Evolutionary conservation across 2,888 invertebrate species (phyloP).

Genomic region (Orchestes rusci): DNA sequence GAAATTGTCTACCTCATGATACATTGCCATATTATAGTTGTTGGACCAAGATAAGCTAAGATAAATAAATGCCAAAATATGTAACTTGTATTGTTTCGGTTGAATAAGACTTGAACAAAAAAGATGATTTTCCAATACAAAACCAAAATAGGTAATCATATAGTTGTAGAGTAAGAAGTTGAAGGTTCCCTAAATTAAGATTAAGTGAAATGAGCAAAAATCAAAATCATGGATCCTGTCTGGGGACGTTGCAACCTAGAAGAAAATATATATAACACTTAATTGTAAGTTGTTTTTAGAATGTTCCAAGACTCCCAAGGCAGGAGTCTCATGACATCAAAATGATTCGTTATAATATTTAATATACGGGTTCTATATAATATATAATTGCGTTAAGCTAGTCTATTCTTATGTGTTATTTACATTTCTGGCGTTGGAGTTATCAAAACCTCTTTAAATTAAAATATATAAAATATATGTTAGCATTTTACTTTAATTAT

Average conservation of each 20-base stretch:
- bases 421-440: constrained; percentile 33
- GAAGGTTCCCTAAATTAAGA: constrained; percentile 17
- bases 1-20: constrained; percentile 22
- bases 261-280: constrained; percentile 15
- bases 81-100: too few relatives aligned
- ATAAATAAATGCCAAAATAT: constrained; percentile 6
- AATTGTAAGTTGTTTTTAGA: constrained; percentile 42
- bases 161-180: constrained; percentile 20
- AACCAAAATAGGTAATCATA: constrained; percentile 14
- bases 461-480: constrained; percentile 29
- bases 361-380: constrained; percentile 42
- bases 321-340: constrained; percentile 37
- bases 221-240: constrained; percentile 42
- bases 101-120: constrained; percentile 7
- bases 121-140: constrained; percentile 18
- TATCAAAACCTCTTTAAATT: constrained; percentile 28
- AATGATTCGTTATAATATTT: constrained; percentile 40
- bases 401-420: constrained; percentile 38
- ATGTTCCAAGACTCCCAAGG: constrained; percentile 42
- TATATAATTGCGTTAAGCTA: constrained; percentile 37
- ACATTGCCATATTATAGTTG: constrained; percentile 22
- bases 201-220: constrained; percentile 43
- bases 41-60: constrained; percentile 16
- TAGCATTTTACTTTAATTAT: constrained; percentile 29
- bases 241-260: constrained; percentile 32